A percentile compares a stretch with the other conserved stretches of the same genome.
Evolutionary conservation across 2,888 invertebrate species (phyloP).

Genomic region (Clepsis dumicolana): DNA sequence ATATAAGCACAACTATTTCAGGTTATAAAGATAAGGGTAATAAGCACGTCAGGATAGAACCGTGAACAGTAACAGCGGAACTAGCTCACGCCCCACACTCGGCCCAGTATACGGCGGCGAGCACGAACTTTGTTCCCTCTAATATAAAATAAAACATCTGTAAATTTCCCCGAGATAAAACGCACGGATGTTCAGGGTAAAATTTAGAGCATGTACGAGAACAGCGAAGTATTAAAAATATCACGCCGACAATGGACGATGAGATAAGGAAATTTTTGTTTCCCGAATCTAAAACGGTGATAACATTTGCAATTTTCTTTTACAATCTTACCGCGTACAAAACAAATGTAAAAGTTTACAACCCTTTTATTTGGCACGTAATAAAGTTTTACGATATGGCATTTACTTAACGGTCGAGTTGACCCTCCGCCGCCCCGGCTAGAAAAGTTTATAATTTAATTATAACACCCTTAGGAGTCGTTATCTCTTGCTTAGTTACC

Average conservation of each 20-base stretch:
- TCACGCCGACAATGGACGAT: constrained; percentile 20
- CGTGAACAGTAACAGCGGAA: constrained; percentile 1
- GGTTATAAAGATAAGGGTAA: background rate
- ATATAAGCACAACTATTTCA: background rate
- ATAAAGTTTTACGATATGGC: constrained; percentile 83
- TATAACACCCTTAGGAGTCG: constrained; percentile 78
- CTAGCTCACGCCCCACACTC: constrained; percentile 9
- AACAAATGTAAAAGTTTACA: constrained; percentile 77
- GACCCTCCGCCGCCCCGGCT: constrained; percentile 69
- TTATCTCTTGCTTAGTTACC: constrained; percentile 53
- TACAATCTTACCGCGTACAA: constrained; percentile 68
- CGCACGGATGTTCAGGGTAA: constrained; percentile 13
- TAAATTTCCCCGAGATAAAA: constrained; percentile 35
- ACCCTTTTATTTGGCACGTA: constrained; percentile 84
- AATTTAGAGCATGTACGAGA: constrained; percentile 17
- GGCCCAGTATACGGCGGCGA: constrained; percentile 3
- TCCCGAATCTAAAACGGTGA: constrained; percentile 39
- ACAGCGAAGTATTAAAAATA: constrained; percentile 25
- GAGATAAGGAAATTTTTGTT: constrained; percentile 39
- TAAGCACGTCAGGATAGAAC: constrained; percentile 20
- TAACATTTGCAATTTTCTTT: constrained; percentile 63
- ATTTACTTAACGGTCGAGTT: constrained; percentile 80
- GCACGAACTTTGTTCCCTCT: constrained; percentile 15
- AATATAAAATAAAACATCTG: constrained; percentile 14
- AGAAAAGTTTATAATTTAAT: constrained; percentile 85